phyloP scores from a whole-genome alignment of 2,888 invertebrate species.

The Tenthredo scrophulariae region DNA sequence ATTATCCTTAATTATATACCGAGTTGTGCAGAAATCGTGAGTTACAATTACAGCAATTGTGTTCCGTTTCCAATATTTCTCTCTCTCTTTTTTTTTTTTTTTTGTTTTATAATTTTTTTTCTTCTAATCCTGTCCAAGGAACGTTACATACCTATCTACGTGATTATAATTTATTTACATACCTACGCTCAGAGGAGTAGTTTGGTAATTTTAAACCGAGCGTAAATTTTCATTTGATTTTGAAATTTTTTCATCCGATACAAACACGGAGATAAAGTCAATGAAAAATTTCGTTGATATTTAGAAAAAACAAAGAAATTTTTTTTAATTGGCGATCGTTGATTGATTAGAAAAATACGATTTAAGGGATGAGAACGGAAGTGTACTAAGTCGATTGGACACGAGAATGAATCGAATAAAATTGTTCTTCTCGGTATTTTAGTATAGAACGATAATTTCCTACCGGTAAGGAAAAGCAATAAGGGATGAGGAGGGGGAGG shows the following conservation, averaged over 20 bases:
- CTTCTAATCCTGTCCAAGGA: too few relatives aligned
- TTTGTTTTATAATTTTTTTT: neutral
- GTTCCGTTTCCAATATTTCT: neutral
- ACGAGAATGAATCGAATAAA: slow-evolving; percentile 45
- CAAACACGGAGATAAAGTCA: too few relatives aligned
- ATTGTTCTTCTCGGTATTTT: neutral
- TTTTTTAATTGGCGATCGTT: too few relatives aligned
- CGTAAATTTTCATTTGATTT: too few relatives aligned
- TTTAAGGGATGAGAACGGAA: neutral
- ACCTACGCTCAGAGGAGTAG: too few relatives aligned
- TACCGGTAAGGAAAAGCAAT: neutral
- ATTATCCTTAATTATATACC: slow-evolving; percentile 15
- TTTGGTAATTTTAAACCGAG: too few relatives aligned
- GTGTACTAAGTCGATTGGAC: neutral
- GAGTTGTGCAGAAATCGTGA: neutral
- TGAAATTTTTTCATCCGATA: too few relatives aligned
- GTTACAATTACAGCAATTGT: slow-evolving; percentile 16
- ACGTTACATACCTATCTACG: too few relatives aligned
- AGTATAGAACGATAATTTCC: slow-evolving; percentile 56
- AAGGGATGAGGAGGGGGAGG: too few relatives aligned
- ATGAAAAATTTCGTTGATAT: too few relatives aligned
- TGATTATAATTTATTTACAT: too few relatives aligned
- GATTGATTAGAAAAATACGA: neutral
- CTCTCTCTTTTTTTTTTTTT: neutral
- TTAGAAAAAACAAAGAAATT: too few relatives aligned